These are phyloP conservation scores for Rhynchophorus ferrugineus DNA, from an alignment of 1,140 invertebrate species.

Conservation along the genomic window DNA sequence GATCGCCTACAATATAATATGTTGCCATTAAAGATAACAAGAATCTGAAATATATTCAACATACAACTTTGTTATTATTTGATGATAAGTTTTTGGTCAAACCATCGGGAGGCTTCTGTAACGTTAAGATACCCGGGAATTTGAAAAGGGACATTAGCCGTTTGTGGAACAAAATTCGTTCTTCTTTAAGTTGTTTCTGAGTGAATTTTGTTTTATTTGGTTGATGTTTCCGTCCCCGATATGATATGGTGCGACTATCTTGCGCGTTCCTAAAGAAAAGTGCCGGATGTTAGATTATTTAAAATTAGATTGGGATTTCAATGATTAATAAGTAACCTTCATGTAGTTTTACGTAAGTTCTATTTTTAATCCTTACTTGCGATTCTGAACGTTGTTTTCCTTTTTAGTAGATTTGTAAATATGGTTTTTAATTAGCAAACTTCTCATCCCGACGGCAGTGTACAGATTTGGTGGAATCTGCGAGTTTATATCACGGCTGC, in stretches of 20 bases:
- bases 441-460: conserved; percentile 26
- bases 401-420: conserved; percentile 11
- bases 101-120: conserved; percentile 12
- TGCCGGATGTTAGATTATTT: too few species aligned
- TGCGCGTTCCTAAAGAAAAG: too few species aligned
- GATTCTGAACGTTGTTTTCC: conserved; percentile 5
- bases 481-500: background rate
- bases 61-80: background rate
- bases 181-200: background rate
- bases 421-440: conserved; percentile 23
- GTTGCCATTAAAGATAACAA: too few species aligned
- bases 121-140: conserved; percentile 22
- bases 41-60: background rate
- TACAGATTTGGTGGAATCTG: conserved; percentile 27
- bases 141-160: conserved; percentile 22
- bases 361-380: background rate
- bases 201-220: background rate
- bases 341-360: too few species aligned
- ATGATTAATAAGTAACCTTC: too few species aligned
- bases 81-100: background rate
- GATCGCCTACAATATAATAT: too few species aligned
- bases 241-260: conserved; percentile 1
- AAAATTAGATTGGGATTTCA: too few species aligned
- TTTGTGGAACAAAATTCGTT: conserved; percentile 16
- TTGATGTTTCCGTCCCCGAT: conserved; percentile 10